These are phyloP conservation scores for Thinocorus orbignyianus DNA, from an alignment of 2,113 vertebrate genomes.

Conservation along the genomic window DNA sequence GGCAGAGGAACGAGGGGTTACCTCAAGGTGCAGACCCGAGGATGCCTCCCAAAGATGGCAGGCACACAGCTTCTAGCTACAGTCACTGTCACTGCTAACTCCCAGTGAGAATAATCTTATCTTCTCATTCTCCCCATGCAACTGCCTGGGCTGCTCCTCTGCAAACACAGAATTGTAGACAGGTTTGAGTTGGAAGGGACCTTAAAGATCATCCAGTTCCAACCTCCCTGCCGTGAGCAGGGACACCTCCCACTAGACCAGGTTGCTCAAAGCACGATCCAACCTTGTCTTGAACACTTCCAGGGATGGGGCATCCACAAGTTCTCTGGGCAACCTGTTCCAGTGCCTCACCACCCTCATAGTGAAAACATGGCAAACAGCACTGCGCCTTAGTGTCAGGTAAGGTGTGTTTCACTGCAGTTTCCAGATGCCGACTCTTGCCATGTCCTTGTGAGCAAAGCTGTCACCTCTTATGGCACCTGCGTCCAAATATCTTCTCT, in stretches of 20 bases:
- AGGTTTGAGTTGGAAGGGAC: too few species aligned
- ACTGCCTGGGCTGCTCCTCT: not conserved
- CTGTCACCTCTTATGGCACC: not conserved
- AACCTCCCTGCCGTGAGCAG: too few species aligned
- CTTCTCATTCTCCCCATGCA: not conserved
- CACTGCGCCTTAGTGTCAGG: not conserved
- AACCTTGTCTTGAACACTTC: not conserved
- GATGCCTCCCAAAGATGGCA: not conserved
- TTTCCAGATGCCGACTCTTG: not conserved
- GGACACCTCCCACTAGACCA: too few species aligned
- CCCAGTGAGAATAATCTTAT: not conserved
- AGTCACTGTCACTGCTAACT: not conserved
- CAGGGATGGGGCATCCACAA: not conserved
- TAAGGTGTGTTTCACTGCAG: not conserved
- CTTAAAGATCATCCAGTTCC: too few species aligned
- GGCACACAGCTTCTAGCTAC: not conserved
- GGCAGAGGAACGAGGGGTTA: not conserved
- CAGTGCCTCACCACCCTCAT: not conserved
- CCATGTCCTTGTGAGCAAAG: not conserved
- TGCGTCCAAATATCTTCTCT: not conserved
- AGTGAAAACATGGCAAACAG: not conserved
- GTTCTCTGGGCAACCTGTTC: too few species aligned
- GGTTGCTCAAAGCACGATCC: not conserved
- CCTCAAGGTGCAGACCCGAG: rapidly evolving
- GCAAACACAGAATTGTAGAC: not conserved